Percentiles rank a stretch among this genome's conserved stretches.
phyloP scores from a whole-genome alignment of 2,797 vertebrate species.

The Gallinago solitaria region DNA sequence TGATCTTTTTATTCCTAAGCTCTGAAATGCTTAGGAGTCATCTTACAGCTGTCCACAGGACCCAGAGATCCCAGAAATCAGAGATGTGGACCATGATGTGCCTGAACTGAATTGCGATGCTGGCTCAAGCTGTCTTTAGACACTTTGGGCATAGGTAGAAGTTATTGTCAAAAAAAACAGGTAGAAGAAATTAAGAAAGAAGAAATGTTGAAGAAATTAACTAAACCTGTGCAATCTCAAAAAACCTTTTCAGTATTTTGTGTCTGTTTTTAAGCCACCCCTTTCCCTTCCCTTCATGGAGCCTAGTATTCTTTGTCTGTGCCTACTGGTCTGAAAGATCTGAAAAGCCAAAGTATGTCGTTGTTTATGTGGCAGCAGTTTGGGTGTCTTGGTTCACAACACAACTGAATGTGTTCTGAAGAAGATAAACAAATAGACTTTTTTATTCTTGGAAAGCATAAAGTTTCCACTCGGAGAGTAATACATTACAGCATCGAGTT shows the following conservation, averaged over 20 bases:
- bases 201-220: neutral
- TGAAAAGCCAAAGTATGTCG: neutral
- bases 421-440: neutral
- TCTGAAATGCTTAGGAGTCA: neutral
- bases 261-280: neutral
- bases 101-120: neutral
- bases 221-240: neutral
- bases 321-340: neutral
- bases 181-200: neutral
- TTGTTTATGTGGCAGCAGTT: neutral
- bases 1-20: neutral
- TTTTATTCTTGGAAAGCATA: neutral
- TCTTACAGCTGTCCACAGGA: neutral
- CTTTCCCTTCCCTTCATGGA: neutral
- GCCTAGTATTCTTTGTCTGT: neutral
- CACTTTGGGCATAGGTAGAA: neutral
- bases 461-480: neutral
- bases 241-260: neutral
- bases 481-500: neutral
- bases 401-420: neutral
- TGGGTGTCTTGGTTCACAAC: neutral
- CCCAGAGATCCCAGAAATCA: accelerated
- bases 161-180: neutral
- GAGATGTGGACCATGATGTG: neutral
- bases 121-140: neutral